Base-by-base conservation (phyloP, 1,140 invertebrate genomes). In the Bombyx mandarina region DNA sequence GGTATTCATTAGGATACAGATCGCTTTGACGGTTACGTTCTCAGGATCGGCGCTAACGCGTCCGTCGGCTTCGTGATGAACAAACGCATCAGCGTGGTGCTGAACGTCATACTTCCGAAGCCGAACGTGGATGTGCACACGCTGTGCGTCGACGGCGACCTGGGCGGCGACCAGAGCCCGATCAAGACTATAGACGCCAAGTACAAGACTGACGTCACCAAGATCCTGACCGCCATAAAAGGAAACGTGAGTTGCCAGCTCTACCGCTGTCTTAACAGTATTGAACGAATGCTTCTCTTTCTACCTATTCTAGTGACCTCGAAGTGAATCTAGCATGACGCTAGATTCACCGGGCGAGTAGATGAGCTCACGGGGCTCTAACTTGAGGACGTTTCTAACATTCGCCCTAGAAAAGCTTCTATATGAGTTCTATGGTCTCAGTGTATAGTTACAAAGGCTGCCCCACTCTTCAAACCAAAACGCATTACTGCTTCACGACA, bases 111-210 rank as follows among this genome's bases (percentile, higher is more conserved):
- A 54, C 73, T 93, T 2, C 92, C 92, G 4, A 89, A 91, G 52
- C 91, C 90, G 2, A 88, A 91, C 58, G 87, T 90, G 22, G 92
- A 92, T 54, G 82, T 90, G 6, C 92, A 93, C 69, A 89, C 89
- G 22, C 59, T 93, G 2, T 75, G 86, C 46, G 71, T 91, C 12
- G 73, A 77, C 0, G 89, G 88, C 8, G 84, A 88, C 61, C 75
- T 87, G 44, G 88, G 81, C 2, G 69, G 69, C 1, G 61, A 75
- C 6, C 63, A 72, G 0, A 43, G 84, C 4, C 74, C 82, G 9
- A 59, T 88, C n/a, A 71, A 86, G 9, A 76, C 71, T 0, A 70
- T 91, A 45, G 66, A 84, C 1, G 73, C 90, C 6, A 79, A 83
- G 44, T 92, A 91, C 64, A 87, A 70, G n/a, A 85, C 90, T 0